Evolutionary conservation across 2,888 invertebrate genomes (phyloP), one percentile per base, ranked within the genome.

Genomic region (Cephalotes varians): DNA sequence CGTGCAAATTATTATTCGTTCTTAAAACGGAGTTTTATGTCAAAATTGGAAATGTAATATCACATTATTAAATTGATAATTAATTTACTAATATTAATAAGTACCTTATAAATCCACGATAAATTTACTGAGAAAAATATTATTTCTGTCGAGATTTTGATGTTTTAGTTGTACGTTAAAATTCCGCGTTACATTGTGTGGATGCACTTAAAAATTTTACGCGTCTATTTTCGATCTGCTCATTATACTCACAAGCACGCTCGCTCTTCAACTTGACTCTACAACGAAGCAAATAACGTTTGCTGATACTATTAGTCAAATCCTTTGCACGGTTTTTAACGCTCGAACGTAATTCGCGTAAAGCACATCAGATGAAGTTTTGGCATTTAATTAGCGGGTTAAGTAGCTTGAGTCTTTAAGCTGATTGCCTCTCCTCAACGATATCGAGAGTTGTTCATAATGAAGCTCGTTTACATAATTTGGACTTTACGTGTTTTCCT

Each of bases 211-310:
- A 85, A 44, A 82, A 58, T 73, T 72, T 49, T 49, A 40, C 58
- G 47, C 18, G 34, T 25, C 62, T 76, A 65, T 82, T 84, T 81
- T 80, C 80, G 47, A 60, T 69, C 74, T 56, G 51, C 58, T 69
- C 84, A 58, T 88, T 87, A 81, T 56, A 65, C 40, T 58, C 28
- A 21, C 60, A 21, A 58, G 79, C 79, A 81, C 74, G 81, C 76
- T 62, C 76, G 64, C 47, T 60, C 67, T 25, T 25, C 15, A 37
- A 71, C 44, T 69, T 74, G 72, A 51, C 74, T 83, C 81, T 76
- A 86, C 83, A 81, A 84, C 69, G 69, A 86, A 49, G 60, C 82
- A 54, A 80, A 65, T 71, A 79, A 84, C 77, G 67, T 86, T 76
- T 51, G 79, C 81, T 73, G 80, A 86, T 72, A 49, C 60, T 49